Evolutionary conservation across 64 coral and sea anemone genomes (phyloP), one percentile per base, ranked within the genome.

Genomic region (Dendrophyllia cribrosa): DNA sequence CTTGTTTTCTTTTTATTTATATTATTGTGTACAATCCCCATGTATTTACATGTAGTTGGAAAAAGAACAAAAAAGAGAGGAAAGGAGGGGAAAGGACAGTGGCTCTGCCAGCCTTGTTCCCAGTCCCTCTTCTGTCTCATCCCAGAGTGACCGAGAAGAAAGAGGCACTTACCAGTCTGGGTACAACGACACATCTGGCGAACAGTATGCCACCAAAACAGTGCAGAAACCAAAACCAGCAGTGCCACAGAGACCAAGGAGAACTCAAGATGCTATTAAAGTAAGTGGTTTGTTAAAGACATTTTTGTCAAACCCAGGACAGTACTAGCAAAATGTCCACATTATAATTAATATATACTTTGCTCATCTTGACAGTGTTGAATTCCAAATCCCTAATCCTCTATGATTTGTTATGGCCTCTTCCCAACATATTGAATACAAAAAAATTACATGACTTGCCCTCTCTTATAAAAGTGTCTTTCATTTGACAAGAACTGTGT

Each of bases 151-250:
- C 49, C 16, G 74, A 90, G 53, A 87, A 66, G 2, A 72, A 83
- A 88, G 81, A 81, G 79, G 80, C 5, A 58, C 96, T 20, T 91
- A 96, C 44, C 89, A 99, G 73, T 99, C 97, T 26, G 97, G 97
- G 22, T 99, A 99, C 87, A 84, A 91, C 53, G 74, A 65, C 17
- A 58, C 45, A 8, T 48, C 94, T 13, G 92, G 83, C 91, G 97
- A 99, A 51, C 91, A 96, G 25, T 99, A 96, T 79, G 97, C 97
- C 3, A 91, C 97, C 43, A 99, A 99, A 77, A 94, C 86, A 76
- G 65, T 86, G 56, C 90, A 69, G 10, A 94, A 87, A 63, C 46
- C 44, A 6, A 83, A 87, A 65, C 83, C 82, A 78, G 50, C 75
- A 45, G 66, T 68, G 0, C 88, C 72, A 79, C 63, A 85, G 26